These are phyloP conservation scores for Sphenopsis melanotis DNA, from an alignment of 2,797 vertebrate genomes.

Conservation along the genomic window DNA sequence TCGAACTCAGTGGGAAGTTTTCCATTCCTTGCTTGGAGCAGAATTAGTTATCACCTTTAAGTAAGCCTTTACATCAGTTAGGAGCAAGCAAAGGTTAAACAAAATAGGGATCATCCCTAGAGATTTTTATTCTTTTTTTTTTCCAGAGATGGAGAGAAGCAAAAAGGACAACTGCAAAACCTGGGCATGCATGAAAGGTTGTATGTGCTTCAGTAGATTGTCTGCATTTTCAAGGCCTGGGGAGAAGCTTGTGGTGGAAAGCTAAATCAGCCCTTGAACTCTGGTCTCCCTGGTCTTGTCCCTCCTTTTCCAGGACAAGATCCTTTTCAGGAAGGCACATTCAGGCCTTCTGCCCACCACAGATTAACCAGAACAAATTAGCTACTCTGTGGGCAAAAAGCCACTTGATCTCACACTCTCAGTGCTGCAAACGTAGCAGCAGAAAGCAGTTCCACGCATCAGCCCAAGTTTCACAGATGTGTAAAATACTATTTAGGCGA, in stretches of 20 bases:
- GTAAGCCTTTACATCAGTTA: background rate
- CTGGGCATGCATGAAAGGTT: background rate
- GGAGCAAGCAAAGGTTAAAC: background rate
- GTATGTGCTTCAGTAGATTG: background rate
- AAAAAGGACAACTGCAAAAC: constrained; percentile 1
- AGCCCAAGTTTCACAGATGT: constrained; percentile 26
- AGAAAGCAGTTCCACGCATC: background rate
- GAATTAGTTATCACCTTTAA: background rate
- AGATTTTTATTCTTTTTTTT: background rate
- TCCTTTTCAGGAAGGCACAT: background rate
- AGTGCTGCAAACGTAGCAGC: background rate
- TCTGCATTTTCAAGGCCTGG: background rate
- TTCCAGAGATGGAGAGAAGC: background rate
- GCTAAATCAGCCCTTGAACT: background rate
- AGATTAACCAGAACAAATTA: background rate
- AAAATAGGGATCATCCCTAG: background rate
- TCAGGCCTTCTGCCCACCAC: background rate
- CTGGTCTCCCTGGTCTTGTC: background rate
- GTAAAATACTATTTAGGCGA: constrained; percentile 1
- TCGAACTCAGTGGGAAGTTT: background rate
- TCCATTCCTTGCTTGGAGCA: background rate
- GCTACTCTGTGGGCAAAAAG: background rate
- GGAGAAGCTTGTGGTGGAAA: background rate
- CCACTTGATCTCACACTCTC: background rate
- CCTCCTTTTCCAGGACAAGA: background rate